phyloP scores from a whole-genome alignment of 1,140 invertebrate species.

The Hylyphantes graminicola region DNA sequence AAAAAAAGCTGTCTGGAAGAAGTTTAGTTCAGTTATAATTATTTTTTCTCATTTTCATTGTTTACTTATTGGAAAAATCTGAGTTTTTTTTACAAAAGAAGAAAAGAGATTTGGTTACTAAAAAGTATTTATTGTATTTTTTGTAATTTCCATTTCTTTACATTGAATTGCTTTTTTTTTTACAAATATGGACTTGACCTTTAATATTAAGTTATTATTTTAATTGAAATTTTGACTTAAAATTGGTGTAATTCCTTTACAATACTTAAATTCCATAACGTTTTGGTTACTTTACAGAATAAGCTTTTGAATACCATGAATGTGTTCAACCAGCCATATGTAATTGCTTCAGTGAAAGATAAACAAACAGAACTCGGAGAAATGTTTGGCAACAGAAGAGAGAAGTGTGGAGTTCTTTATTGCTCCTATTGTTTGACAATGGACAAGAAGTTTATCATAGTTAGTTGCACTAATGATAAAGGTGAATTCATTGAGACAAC shows the following conservation, averaged over 20 bases:
- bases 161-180: too few relatives aligned
- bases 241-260: neutral
- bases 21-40: too few relatives aligned
- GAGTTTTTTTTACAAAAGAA: too few relatives aligned
- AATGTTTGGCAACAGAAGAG: conserved; percentile 68
- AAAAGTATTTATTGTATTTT: too few relatives aligned
- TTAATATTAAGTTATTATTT: too few relatives aligned
- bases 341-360: conserved; percentile 86
- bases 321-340: conserved; percentile 90
- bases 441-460: conserved; percentile 94
- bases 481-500: conserved; percentile 94
- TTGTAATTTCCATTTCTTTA: too few relatives aligned
- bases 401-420: conserved; percentile 87
- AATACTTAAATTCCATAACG: neutral
- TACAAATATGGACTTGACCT: too few relatives aligned
- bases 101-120: too few relatives aligned
- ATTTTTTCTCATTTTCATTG: too few relatives aligned
- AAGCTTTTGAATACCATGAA: conserved; percentile 3
- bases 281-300: conserved; percentile 15
- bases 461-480: conserved; percentile 91
- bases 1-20: too few relatives aligned
- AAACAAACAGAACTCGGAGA: conserved; percentile 74
- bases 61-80: too few relatives aligned
- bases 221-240: neutral
- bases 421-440: conserved; percentile 96